Percentiles rank a stretch among this genome's conserved stretches.
These are phyloP conservation scores for rat (Rattus norvegicus) DNA, from an alignment of 2,113 vertebrate genomes.

Conservation along the genomic window DNA sequence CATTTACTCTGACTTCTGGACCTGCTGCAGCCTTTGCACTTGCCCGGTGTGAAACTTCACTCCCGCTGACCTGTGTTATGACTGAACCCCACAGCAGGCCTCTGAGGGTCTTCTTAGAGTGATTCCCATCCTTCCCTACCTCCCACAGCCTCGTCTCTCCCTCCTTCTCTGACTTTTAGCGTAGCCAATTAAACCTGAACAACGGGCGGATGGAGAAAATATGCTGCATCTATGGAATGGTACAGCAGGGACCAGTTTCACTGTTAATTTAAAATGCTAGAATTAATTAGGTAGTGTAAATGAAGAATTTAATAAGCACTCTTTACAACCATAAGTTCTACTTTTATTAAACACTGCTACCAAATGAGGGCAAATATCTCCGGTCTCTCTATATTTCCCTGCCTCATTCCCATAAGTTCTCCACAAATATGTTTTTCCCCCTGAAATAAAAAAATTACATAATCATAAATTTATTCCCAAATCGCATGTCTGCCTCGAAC, in stretches of 20 bases:
- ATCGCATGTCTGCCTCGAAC: slow-evolving; percentile 83
- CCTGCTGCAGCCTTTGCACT: slow-evolving; percentile 60
- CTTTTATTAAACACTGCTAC: slow-evolving; percentile 88
- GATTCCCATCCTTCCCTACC: background rate
- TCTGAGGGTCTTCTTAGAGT: background rate
- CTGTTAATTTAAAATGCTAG: slow-evolving; percentile 93
- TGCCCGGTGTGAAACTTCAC: slow-evolving; percentile 55
- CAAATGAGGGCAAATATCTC: slow-evolving; percentile 86
- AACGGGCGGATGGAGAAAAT: slow-evolving; percentile 88
- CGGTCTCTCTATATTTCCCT: slow-evolving; percentile 79
- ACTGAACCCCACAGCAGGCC: slow-evolving; percentile 27
- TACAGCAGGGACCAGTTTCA: slow-evolving; percentile 91
- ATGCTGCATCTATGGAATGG: slow-evolving; percentile 87
- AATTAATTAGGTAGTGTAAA: slow-evolving; percentile 93
- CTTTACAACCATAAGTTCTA: slow-evolving; percentile 90
- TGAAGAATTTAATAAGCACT: slow-evolving; percentile 92
- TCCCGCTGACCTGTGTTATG: slow-evolving; percentile 52
- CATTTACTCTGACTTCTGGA: slow-evolving; percentile 79
- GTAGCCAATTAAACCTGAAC: slow-evolving; percentile 90
- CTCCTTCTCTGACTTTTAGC: slow-evolving; percentile 80
- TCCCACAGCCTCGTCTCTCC: slow-evolving; percentile 57
- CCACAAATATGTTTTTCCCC: slow-evolving; percentile 73
- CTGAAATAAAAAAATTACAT: slow-evolving; percentile 75
- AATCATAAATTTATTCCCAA: slow-evolving; percentile 83
- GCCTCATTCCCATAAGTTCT: slow-evolving; percentile 81